Conservation (phyloP, 2,888 invertebrate species). For the Pyrochroa serraticornis region DNA sequence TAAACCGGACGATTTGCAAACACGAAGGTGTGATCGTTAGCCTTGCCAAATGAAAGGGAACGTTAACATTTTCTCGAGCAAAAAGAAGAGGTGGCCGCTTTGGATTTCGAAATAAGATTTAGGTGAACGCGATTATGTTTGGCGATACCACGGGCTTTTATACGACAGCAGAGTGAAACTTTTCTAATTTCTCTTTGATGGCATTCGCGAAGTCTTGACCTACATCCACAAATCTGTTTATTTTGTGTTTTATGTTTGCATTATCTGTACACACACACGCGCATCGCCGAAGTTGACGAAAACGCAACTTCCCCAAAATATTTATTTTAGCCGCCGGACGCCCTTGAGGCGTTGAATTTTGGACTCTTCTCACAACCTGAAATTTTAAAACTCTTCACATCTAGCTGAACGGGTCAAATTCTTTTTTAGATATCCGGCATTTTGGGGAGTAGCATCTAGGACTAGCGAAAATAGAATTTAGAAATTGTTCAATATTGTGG, state of each 20-base stretch:
- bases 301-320: constrained; percentile 5
- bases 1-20: too few species aligned
- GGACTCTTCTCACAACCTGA: too few species aligned
- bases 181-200: constrained; percentile 45
- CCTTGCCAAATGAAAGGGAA: constrained; percentile 10
- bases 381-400: too few species aligned
- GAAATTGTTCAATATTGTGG: background rate
- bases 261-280: constrained; percentile 25
- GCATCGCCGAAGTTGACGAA: constrained; percentile 5
- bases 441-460: too few species aligned
- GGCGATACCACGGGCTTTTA: constrained; percentile 5
- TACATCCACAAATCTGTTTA: constrained; percentile 44
- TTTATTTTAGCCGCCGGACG: too few species aligned
- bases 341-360: too few species aligned
- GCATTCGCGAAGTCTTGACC: constrained; percentile 49
- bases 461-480: constrained; percentile 2
- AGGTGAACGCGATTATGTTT: constrained; percentile 6
- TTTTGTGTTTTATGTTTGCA: constrained; percentile 33
- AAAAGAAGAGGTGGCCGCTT: background rate
- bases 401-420: too few species aligned
- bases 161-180: constrained; percentile 29
- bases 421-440: constrained; percentile 21
- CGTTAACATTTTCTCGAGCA: constrained; percentile 4
- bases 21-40: background rate
- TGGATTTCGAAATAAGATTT: background rate